phyloP scores from a whole-genome alignment of 2,113 vertebrate genomes.

The Sorex araneus region DNA sequence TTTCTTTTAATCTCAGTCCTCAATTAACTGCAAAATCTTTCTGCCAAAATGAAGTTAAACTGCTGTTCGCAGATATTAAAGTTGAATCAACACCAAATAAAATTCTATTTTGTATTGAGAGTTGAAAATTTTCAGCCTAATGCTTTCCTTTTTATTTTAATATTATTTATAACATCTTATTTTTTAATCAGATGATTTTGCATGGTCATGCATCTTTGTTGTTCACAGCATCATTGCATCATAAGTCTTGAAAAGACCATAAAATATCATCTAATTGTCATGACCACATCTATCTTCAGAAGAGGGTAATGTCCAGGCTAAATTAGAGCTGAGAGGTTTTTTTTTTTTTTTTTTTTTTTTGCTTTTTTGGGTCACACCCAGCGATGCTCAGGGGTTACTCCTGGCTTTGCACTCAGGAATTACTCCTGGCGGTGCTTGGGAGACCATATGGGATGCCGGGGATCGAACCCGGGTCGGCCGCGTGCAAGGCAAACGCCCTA shows the following conservation, averaged over 20 bases:
- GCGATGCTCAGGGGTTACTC: too few relatives aligned
- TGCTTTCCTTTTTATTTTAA: background rate
- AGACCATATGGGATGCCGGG: too few relatives aligned
- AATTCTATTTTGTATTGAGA: conserved; percentile 37
- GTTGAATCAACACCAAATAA: conserved; percentile 53
- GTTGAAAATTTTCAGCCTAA: conserved; percentile 37
- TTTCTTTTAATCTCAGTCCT: conserved; percentile 51
- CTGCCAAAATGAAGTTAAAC: conserved; percentile 57
- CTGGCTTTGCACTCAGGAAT: too few relatives aligned
- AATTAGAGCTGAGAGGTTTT: background rate
- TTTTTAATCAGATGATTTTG: conserved; percentile 40
- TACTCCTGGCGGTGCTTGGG: too few relatives aligned
- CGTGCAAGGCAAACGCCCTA: too few relatives aligned
- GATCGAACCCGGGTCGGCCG: too few relatives aligned
- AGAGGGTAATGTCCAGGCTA: background rate
- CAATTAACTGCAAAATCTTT: conserved; percentile 24
- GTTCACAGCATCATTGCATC: background rate
- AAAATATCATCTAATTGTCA: background rate
- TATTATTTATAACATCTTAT: conserved; percentile 46
- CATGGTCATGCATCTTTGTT: background rate
- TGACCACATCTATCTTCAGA: background rate
- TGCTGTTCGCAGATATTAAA: conserved; percentile 37
- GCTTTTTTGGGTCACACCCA: too few relatives aligned
- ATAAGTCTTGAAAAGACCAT: background rate
- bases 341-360: too few relatives aligned